Percentiles rank a stretch among this genome's conserved stretches.
Evolutionary conservation across 2,113 vertebrate species (phyloP).

Genomic region (Morone saxatilis): DNA sequence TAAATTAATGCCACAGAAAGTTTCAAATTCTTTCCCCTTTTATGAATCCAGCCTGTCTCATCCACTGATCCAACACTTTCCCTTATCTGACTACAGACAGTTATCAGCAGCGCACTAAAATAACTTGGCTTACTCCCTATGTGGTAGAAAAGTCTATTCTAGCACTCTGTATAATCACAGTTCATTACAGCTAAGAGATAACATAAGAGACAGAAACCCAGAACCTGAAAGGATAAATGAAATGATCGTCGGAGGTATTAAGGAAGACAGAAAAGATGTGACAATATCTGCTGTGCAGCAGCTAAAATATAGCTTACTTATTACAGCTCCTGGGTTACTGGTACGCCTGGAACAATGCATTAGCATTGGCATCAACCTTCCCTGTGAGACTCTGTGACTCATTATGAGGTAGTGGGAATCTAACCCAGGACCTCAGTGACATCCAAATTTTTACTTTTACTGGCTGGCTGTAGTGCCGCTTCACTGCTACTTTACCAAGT

Average conservation of each 20-base stretch:
- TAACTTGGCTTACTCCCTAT: conserved; percentile 22
- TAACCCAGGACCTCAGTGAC: conserved; percentile 22
- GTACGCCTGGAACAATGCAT: conserved; percentile 22
- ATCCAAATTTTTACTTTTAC: conserved; percentile 61
- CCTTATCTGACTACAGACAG: conserved; percentile 15
- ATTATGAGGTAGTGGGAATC: conserved; percentile 60
- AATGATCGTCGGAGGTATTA: neutral
- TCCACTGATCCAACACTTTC: conserved; percentile 35
- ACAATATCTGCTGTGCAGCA: neutral
- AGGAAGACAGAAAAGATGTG: neutral
- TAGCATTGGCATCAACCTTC: conserved; percentile 41
- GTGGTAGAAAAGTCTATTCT: conserved; percentile 33
- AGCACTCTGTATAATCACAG: conserved; percentile 30
- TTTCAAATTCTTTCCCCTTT: neutral
- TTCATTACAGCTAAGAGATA: conserved; percentile 47
- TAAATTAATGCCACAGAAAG: neutral
- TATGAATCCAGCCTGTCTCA: conserved; percentile 2
- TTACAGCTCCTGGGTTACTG: conserved; percentile 22
- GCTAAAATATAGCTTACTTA: conserved; percentile 7
- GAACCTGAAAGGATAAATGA: neutral
- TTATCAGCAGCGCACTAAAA: conserved; percentile 50
- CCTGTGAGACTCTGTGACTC: conserved; percentile 50
- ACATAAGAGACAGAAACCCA: neutral
- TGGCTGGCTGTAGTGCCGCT: conserved; percentile 40
- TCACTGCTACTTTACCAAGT: conserved; percentile 34